phyloP scores from a whole-genome alignment of 2,113 vertebrate species.

The Marmota flaviventris region DNA sequence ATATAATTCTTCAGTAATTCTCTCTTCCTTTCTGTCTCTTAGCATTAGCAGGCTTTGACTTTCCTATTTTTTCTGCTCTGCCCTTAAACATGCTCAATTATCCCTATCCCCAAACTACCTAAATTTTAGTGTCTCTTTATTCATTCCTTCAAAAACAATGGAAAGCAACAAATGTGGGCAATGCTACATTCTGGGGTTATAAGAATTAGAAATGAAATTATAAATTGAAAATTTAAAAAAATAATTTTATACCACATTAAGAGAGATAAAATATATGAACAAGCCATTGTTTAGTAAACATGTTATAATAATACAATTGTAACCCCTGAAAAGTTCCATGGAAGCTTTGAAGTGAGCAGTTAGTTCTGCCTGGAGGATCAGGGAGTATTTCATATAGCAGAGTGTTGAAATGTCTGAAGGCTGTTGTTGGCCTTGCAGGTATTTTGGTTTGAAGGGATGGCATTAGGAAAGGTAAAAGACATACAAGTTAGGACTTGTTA shows the following conservation, averaged over 20 bases:
- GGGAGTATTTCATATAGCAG: background rate
- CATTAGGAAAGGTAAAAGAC: background rate
- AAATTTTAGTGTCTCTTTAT: background rate
- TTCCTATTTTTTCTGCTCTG: background rate
- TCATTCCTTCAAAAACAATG: background rate
- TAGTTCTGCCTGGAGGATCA: background rate
- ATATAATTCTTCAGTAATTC: background rate
- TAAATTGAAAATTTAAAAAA: no score
- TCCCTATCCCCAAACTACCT: background rate
- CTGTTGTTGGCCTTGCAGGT: background rate
- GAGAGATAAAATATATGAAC: background rate
- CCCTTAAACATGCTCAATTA: background rate
- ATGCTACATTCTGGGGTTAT: background rate
- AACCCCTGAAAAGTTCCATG: background rate
- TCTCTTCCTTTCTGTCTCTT: background rate
- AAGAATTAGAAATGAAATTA: background rate
- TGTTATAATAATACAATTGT: background rate
- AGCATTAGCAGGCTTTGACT: background rate
- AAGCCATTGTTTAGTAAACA: background rate
- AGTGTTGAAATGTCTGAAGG: background rate
- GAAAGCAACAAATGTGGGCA: background rate
- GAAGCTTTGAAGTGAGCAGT: background rate
- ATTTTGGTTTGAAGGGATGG: background rate
- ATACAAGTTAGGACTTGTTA: background rate
- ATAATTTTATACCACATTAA: background rate